Evolutionary conservation across 2,113 vertebrate genomes (phyloP).

Genomic region (Pithys albifrons): DNA sequence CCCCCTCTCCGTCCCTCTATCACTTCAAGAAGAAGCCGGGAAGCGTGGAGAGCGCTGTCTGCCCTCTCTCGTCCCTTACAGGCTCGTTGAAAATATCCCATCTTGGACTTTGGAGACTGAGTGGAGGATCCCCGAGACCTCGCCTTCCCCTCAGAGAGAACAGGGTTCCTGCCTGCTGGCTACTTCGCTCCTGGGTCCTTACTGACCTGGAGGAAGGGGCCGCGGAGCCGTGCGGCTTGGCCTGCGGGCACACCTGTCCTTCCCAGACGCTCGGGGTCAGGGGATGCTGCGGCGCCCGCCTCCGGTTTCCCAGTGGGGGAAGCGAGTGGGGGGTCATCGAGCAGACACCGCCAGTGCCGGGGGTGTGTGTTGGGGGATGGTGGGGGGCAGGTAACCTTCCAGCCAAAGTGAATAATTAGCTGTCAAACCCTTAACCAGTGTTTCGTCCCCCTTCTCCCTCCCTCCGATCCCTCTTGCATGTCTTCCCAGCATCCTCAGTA

Average conservation of each 20-base stretch:
- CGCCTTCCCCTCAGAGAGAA: background rate
- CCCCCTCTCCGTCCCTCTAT: background rate
- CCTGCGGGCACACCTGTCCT: background rate
- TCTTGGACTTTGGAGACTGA: background rate
- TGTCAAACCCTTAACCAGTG: background rate
- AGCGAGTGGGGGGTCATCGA: background rate
- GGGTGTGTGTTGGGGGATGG: background rate
- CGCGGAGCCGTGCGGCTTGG: background rate
- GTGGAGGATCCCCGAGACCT: background rate
- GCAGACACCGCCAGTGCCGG: background rate
- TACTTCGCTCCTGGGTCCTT: background rate
- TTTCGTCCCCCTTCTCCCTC: background rate
- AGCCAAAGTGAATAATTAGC: background rate
- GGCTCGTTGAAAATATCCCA: background rate
- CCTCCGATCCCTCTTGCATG: background rate
- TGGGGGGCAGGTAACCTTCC: background rate
- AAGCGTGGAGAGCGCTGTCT: background rate
- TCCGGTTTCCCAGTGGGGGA: background rate
- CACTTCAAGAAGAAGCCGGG: conserved; percentile 5
- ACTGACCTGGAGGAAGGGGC: background rate
- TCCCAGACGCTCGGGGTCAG: background rate
- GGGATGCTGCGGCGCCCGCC: background rate
- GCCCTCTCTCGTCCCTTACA: background rate
- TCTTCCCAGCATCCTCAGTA: background rate
- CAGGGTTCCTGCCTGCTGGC: background rate